Evolutionary conservation across 1,140 invertebrate species (phyloP).

Genomic region (Aphelenchoides besseyi): DNA sequence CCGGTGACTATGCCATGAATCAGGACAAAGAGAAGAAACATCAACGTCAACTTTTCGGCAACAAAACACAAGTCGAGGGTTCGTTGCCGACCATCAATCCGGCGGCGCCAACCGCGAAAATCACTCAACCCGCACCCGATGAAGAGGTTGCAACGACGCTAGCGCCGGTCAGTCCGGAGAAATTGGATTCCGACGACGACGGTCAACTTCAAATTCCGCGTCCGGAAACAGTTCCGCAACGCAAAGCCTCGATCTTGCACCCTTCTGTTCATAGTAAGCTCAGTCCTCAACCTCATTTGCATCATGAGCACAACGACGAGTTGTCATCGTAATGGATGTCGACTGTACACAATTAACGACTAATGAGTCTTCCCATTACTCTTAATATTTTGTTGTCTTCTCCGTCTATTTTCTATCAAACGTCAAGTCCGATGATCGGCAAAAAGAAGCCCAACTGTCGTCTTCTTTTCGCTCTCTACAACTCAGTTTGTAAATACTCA

Average conservation of each 20-base stretch:
- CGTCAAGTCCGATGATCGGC: too few species aligned
- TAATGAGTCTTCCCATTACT: too few species aligned
- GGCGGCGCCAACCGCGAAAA: constrained; percentile 9
- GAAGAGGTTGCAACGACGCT: background rate
- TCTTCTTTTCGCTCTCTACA: too few species aligned
- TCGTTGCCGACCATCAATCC: constrained; percentile 9
- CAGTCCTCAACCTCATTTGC: constrained; percentile 58
- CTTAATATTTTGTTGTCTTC: too few species aligned
- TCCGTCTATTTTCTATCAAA: too few species aligned
- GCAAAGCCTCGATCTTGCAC: constrained; percentile 60
- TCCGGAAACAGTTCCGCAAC: constrained; percentile 60
- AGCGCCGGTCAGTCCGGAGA: constrained; percentile 13
- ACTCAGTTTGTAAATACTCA: too few species aligned
- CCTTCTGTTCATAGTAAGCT: constrained; percentile 59
- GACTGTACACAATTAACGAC: background rate
- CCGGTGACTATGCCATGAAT: constrained; percentile 62
- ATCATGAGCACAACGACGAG: constrained; percentile 49
- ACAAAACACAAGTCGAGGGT: background rate
- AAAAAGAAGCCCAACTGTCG: too few species aligned
- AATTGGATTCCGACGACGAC: constrained; percentile 36
- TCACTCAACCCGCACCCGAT: constrained; percentile 3
- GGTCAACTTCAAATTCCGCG: constrained; percentile 48
- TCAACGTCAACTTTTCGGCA: constrained; percentile 26
- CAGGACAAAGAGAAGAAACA: constrained; percentile 56
- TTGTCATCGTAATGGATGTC: constrained; percentile 17